Conservation (phyloP, 2,113 vertebrate species). For the Micronisus gabar region DNA sequence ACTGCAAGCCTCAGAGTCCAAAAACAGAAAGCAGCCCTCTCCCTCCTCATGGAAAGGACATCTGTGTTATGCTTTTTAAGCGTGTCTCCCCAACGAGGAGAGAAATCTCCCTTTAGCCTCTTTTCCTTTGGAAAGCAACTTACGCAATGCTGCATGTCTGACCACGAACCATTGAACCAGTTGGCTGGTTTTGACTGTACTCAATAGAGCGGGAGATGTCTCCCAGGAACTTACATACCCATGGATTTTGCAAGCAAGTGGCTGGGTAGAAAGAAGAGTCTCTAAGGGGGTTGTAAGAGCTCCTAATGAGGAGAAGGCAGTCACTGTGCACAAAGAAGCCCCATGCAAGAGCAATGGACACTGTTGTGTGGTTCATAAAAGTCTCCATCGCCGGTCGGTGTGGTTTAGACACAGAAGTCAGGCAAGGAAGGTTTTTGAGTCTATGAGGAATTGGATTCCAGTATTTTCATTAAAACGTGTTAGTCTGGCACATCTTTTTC, state of each 20-base stretch:
- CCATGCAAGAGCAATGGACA: not conserved
- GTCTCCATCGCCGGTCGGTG: accelerated
- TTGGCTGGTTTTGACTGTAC: not conserved
- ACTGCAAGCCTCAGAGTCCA: not conserved
- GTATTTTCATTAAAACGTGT: not conserved
- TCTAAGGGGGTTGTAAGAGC: not conserved
- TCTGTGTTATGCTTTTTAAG: not conserved
- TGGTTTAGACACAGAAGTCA: not conserved
- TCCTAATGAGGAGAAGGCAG: not conserved
- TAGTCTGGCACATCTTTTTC: not conserved
- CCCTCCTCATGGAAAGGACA: not conserved
- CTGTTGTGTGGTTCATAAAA: not conserved
- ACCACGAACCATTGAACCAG: not conserved
- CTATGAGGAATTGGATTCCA: not conserved
- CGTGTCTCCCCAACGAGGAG: accelerated
- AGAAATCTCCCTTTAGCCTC: not conserved
- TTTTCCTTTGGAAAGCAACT: not conserved
- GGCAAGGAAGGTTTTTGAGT: not conserved
- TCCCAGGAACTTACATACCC: not conserved
- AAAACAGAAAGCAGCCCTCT: not conserved
- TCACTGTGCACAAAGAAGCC: not conserved
- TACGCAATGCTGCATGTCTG: not conserved
- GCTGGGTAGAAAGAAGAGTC: not conserved
- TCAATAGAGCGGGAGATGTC: not conserved
- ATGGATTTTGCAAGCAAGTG: not conserved